These are phyloP conservation scores for Trogon melanurus DNA, from an alignment of 2,113 vertebrate genomes.

Conservation along the genomic window DNA sequence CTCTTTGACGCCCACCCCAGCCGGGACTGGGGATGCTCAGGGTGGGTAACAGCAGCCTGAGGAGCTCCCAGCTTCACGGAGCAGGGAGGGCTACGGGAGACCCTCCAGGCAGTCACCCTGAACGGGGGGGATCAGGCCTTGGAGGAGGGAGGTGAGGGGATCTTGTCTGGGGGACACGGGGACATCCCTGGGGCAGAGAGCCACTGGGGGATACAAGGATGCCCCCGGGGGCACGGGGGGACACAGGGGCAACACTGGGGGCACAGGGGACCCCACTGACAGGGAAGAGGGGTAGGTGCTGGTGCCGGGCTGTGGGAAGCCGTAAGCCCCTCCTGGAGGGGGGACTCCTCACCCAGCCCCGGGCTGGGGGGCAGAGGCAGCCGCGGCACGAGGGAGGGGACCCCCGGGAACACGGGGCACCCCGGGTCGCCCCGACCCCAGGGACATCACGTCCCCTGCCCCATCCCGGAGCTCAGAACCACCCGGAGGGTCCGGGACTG, in stretches of 20 bases:
- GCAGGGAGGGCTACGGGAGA: fast-evolving
- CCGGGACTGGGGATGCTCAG: background rate
- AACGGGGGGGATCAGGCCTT: background rate
- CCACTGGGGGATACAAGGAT: background rate
- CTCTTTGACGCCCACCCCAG: background rate
- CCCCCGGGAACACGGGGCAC: background rate
- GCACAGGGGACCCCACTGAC: background rate
- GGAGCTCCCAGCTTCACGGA: background rate
- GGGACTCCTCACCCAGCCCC: background rate
- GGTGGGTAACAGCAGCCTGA: background rate
- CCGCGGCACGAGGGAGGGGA: background rate
- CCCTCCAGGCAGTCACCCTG: background rate
- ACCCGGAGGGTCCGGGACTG: background rate
- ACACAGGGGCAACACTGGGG: too few species aligned
- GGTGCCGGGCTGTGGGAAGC: background rate
- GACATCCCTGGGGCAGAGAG: background rate
- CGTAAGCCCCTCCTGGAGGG: background rate
- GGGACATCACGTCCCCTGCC: background rate
- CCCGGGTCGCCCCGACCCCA: background rate
- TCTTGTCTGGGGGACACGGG: background rate
- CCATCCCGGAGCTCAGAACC: background rate
- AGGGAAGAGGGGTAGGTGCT: background rate
- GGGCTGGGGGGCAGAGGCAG: background rate
- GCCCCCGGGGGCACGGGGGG: background rate
- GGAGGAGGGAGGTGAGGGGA: background rate